A percentile compares a stretch with the other conserved stretches of the same genome.
These are phyloP conservation scores for Acanthosepion pharaonis DNA, from an alignment of 2,888 invertebrate genomes.

Conservation along the genomic window DNA sequence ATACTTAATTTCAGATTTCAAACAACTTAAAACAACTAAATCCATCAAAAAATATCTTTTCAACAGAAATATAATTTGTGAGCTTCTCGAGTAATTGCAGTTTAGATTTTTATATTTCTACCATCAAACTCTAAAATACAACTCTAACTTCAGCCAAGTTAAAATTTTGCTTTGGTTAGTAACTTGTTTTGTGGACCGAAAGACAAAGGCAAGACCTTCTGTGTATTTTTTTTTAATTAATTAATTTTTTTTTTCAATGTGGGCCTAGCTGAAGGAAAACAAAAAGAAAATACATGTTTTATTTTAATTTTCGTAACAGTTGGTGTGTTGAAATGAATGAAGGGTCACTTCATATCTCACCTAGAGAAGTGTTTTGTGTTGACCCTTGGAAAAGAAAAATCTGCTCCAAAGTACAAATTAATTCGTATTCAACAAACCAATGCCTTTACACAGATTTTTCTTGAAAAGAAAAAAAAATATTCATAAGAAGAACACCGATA, in stretches of 20 bases:
- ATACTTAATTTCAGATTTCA: too few relatives aligned
- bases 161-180: neutral
- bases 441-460: neutral
- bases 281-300: neutral
- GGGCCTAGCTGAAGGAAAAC: neutral
- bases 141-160: too few relatives aligned
- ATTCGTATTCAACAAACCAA: slow-evolving; percentile 9
- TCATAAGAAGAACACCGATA: neutral
- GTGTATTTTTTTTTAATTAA: neutral
- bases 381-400: neutral
- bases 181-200: neutral
- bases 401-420: neutral
- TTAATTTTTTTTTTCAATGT: neutral
- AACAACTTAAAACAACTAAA: too few relatives aligned
- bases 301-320: slow-evolving; percentile 14
- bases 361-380: neutral
- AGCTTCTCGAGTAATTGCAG: too few relatives aligned
- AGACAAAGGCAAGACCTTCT: neutral
- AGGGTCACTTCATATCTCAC: slow-evolving; percentile 21
- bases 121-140: neutral
- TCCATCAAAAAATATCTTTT: too few relatives aligned
- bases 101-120: neutral
- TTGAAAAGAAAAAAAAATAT: neutral
- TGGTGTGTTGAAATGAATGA: neutral
- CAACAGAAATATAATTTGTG: too few relatives aligned